A percentile compares a stretch with the other conserved stretches of the same genome.
phyloP scores from a whole-genome alignment of 2,888 invertebrate species.

The Lucinisca nassula region DNA sequence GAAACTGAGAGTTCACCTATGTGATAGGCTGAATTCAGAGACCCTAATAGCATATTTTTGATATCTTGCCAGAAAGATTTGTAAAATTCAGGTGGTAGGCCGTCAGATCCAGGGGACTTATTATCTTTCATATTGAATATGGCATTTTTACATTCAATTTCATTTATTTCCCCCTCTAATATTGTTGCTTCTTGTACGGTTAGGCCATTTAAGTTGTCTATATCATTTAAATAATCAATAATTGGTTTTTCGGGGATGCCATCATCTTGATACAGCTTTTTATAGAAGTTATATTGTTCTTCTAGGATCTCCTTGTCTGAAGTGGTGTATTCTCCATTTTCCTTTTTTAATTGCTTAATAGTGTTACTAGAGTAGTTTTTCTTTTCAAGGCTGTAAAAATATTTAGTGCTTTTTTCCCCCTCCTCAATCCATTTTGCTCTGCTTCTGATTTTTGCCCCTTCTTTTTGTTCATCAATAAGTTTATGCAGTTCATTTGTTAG shows the following conservation, averaged over 20 bases:
- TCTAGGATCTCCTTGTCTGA: background rate
- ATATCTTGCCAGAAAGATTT: constrained; percentile 30
- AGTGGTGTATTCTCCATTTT: background rate
- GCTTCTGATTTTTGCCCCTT: background rate
- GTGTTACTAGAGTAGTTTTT: background rate
- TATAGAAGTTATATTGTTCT: background rate
- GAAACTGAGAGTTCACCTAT: constrained; percentile 20
- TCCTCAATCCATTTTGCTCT: constrained; percentile 4
- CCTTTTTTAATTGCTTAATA: background rate
- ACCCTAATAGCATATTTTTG: background rate
- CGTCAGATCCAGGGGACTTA: constrained; percentile 38
- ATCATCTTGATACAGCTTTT: background rate
- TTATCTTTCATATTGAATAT: constrained; percentile 37
- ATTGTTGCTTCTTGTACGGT: background rate
- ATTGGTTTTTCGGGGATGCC: background rate
- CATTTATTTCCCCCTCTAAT: background rate
- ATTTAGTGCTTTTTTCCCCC: constrained; percentile 7
- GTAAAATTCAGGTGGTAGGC: constrained; percentile 37
- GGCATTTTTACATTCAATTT: background rate
- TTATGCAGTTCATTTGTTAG: background rate
- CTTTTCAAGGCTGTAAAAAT: constrained; percentile 87
- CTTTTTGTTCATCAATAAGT: background rate
- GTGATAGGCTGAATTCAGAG: constrained; percentile 22
- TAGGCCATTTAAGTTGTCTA: background rate
- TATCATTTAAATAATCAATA: background rate